Percentiles rank a stretch among this genome's conserved stretches.
Conservation (phyloP, 2,888 invertebrate genomes). For the Eueremaeus valkanovi region DNA sequence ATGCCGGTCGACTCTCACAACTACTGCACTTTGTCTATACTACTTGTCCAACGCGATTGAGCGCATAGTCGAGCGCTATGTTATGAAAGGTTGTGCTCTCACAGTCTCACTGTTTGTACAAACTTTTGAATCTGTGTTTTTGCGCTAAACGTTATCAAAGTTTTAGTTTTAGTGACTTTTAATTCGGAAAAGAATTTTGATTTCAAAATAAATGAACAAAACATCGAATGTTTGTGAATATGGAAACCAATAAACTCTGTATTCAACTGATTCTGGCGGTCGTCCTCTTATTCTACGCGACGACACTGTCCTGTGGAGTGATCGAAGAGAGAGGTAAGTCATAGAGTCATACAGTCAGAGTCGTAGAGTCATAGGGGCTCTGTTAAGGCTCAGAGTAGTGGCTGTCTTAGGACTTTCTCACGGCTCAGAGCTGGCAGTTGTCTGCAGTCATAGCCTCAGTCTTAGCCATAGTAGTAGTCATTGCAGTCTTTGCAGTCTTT, state of each 20-base stretch:
- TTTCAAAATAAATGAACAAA: not conserved
- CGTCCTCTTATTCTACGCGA: conserved; percentile 1
- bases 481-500: no score
- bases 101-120: no score
- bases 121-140: conserved; percentile 1
- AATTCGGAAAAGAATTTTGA: not conserved
- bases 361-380: not conserved
- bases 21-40: not conserved
- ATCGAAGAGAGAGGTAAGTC: conserved; percentile 34
- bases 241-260: conserved; percentile 18
- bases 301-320: conserved; percentile 15
- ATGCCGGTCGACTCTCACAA: not conserved
- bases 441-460: no score
- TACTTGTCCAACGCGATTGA: not conserved
- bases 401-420: conserved; percentile 30
- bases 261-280: not conserved
- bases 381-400: not conserved
- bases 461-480: no score
- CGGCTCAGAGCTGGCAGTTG: conserved; percentile 14
- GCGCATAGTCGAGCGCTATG: not conserved
- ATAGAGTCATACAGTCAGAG: not conserved
- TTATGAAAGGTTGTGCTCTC: conserved; percentile 16
- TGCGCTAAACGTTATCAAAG: not conserved
- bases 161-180: not conserved
- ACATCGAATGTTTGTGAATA: not conserved